These are phyloP conservation scores for Lepus townsendii DNA, from an alignment of 2,797 vertebrate species.

Conservation along the genomic window DNA sequence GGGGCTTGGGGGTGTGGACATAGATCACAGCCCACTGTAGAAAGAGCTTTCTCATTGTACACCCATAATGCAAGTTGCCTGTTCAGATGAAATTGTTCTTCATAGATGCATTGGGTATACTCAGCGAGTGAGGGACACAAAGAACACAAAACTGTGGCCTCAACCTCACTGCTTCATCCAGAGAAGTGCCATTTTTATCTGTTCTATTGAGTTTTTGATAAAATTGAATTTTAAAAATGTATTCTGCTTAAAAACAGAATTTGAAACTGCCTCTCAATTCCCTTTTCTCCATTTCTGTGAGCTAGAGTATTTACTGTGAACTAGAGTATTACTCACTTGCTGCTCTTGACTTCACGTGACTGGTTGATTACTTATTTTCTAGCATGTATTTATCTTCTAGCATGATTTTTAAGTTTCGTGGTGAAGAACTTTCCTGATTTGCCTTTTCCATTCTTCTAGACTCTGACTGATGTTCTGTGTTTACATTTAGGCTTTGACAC, in stretches of 20 bases:
- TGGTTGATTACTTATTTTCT: slow-evolving; percentile 15
- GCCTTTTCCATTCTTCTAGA: background rate
- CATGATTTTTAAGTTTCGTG: slow-evolving; percentile 48
- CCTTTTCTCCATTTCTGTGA: background rate
- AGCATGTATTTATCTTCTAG: background rate
- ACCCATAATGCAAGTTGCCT: background rate
- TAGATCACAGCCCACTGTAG: background rate
- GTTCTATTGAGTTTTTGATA: slow-evolving; percentile 11
- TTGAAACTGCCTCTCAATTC: background rate
- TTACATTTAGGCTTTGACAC: background rate
- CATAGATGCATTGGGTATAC: background rate
- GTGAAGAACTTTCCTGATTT: background rate
- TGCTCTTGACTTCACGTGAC: background rate
- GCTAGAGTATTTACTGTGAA: background rate
- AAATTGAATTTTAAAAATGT: slow-evolving; percentile 31
- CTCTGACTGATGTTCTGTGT: background rate
- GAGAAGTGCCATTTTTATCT: background rate
- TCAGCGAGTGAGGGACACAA: background rate
- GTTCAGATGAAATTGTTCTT: background rate
- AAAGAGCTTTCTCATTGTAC: background rate
- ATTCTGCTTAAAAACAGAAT: background rate
- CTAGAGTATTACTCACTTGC: background rate
- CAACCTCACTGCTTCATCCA: background rate
- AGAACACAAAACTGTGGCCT: background rate
- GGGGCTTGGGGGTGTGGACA: too few relatives aligned